Evolutionary conservation across 2,113 vertebrate species (phyloP), one percentile per base, ranked within the genome.

Genomic region (Dendropsophus ebraccatus): DNA sequence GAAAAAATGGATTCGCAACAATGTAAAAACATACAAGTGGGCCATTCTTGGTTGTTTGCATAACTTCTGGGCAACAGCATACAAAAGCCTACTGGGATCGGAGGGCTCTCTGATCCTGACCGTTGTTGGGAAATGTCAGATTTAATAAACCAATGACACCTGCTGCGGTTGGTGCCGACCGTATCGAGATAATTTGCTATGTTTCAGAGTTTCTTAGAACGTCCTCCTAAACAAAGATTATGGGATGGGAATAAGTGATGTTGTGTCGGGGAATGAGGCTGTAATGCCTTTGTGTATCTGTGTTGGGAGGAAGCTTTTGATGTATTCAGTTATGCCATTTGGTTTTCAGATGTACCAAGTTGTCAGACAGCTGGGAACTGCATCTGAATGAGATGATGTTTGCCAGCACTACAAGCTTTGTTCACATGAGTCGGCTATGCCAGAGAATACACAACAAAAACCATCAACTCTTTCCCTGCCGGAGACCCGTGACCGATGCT

Each of bases 331-430:
- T 10, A 49, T 80, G 67, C 78, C 85, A 81, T 87, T 87, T 87
- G 85, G 35, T 87, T 73, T 87, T 87, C 78, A 81, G 65, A 87
- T 87, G 85, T 35, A 74, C 85, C 28, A 74, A 81, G 77, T 74
- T 87, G 85, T 87, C 67, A 81, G 85, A 58, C 85, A 81, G 80
- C 85, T 81, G 85, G 84, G 76, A 58, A 49, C 30, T 86, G 84
- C 60, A 28, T 86, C 41, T 80, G 65, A 86, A 72, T 86, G 72
- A 86, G 84, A 72, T 49, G 67, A 67, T 87, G 77, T 81, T 62
- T 87, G 85, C 85, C 85, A 87, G 85, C 35, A 47, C 67, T 74
- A 12, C 37, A 58, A 72, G 77, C 78, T 50, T 62, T 87, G 50
- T 74, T 81, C 85, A 52, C 78, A 87, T 74, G 85, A 81, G 85